These are phyloP conservation scores for Apaloderma vittatum DNA, from an alignment of 2,113 vertebrate species.

Conservation along the genomic window DNA sequence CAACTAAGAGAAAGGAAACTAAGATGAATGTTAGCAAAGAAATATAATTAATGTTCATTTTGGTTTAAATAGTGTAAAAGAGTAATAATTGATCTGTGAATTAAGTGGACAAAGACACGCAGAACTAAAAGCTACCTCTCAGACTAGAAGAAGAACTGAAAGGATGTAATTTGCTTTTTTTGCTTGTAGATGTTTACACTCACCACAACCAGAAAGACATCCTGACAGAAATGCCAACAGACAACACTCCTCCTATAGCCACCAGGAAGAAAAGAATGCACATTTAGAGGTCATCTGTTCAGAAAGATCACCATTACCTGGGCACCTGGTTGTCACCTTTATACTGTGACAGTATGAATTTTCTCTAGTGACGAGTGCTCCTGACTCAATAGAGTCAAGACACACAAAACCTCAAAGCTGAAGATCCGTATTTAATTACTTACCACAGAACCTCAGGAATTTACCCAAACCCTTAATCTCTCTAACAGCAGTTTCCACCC, in stretches of 20 bases:
- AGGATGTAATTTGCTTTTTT: conserved; percentile 41
- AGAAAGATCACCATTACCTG: neutral
- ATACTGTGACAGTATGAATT: neutral
- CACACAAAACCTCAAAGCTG: neutral
- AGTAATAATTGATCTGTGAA: conserved; percentile 56
- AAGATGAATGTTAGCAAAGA: conserved; percentile 63
- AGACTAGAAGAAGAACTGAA: conserved; percentile 29
- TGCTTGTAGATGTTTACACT: conserved; percentile 53
- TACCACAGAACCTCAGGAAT: neutral
- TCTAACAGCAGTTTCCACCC: neutral
- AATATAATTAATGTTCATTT: conserved; percentile 62
- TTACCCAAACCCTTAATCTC: neutral
- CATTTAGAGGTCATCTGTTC: conserved; percentile 52
- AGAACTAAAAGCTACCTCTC: conserved; percentile 63
- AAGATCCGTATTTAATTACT: conserved; percentile 45
- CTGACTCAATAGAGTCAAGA: neutral
- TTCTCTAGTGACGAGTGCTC: conserved; percentile 56
- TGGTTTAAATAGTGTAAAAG: conserved; percentile 47
- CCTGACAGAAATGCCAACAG: conserved; percentile 79
- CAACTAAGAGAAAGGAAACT: conserved; percentile 55
- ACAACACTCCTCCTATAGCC: conserved; percentile 73
- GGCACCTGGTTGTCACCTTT: neutral
- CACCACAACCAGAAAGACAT: conserved; percentile 80
- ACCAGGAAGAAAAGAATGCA: conserved; percentile 73
- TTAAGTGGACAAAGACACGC: conserved; percentile 44